Conservation (phyloP, 2,888 invertebrate genomes). For the Phorcus lineatus region DNA sequence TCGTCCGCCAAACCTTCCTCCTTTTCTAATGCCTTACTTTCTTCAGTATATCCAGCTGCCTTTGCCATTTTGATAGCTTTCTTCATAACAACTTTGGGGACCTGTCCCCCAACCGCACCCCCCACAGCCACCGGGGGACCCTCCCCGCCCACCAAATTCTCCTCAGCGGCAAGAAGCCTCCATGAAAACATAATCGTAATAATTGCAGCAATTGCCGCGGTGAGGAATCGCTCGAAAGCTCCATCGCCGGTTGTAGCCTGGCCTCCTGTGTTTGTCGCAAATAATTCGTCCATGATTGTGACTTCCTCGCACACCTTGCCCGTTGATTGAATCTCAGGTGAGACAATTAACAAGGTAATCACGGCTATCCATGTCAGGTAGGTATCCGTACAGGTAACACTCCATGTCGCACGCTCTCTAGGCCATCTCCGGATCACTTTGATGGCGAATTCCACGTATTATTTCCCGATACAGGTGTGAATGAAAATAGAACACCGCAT, state of each 20-base stretch:
- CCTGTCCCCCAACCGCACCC: slow-evolving; percentile 15
- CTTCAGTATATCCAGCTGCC: slow-evolving; percentile 22
- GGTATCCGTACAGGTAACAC: not conserved
- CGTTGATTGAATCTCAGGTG: not conserved
- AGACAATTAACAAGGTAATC: not conserved
- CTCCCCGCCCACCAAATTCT: slow-evolving; percentile 50
- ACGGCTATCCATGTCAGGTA: slow-evolving; percentile 17
- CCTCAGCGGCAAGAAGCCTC: slow-evolving; percentile 58
- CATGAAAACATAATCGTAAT: slow-evolving; percentile 73
- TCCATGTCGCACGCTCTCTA: not conserved
- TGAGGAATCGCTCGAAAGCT: slow-evolving; percentile 71
- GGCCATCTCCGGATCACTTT: not conserved
- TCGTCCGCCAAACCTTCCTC: not conserved
- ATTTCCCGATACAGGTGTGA: slow-evolving; percentile 25
- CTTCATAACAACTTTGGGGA: slow-evolving; percentile 20
- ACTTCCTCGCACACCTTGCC: not conserved
- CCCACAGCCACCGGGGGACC: not conserved
- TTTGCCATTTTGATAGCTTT: slow-evolving; percentile 26
- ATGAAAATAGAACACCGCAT: slow-evolving; percentile 24
- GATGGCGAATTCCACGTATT: slow-evolving; percentile 20
- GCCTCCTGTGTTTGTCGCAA: slow-evolving; percentile 33
- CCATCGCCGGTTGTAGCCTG: slow-evolving; percentile 53
- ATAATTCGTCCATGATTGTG: slow-evolving; percentile 22
- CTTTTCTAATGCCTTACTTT: not conserved
- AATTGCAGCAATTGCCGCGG: slow-evolving; percentile 71